These are phyloP conservation scores for Trachelipus rathkii DNA, from an alignment of 1,140 invertebrate species.

Conservation along the genomic window DNA sequence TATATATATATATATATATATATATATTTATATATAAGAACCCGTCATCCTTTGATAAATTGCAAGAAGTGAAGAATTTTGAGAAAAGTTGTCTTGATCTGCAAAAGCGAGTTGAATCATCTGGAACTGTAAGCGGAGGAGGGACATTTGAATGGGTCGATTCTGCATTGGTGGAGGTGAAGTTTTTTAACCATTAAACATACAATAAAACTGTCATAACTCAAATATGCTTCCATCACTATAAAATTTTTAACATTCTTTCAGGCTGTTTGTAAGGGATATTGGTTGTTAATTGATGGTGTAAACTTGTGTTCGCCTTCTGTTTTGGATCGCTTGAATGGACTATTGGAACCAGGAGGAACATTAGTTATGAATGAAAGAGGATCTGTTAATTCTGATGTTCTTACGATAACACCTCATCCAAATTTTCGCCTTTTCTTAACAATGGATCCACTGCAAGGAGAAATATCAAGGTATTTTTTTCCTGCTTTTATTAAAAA, in stretches of 20 bases:
- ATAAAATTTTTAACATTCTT: neutral
- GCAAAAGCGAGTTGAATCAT: conserved; percentile 36
- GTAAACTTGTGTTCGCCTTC: conserved; percentile 95
- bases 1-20: neutral
- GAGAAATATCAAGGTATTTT: conserved; percentile 79
- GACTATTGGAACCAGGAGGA: conserved; percentile 87
- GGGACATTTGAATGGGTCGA: conserved; percentile 98
- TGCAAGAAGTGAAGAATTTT: conserved; percentile 24
- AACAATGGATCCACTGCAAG: conserved; percentile 88
- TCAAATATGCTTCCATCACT: no score
- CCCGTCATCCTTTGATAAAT: neutral
- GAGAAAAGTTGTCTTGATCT: conserved; percentile 25
- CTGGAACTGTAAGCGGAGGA: conserved; percentile 60
- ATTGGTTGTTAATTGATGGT: conserved; percentile 92
- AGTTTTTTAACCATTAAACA: neutral
- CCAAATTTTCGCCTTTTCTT: conserved; percentile 89
- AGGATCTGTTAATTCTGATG: conserved; percentile 67
- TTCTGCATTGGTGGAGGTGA: conserved; percentile 69
- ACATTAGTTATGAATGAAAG: conserved; percentile 85
- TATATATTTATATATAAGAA: neutral
- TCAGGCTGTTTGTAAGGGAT: conserved; percentile 70
- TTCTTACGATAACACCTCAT: conserved; percentile 76
- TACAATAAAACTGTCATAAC: no score
- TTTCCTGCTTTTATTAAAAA: neutral
- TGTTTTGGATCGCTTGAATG: conserved; percentile 93